Evolutionary conservation across 2,888 invertebrate genomes (phyloP).

Genomic region (Silvanus unidentatus): DNA sequence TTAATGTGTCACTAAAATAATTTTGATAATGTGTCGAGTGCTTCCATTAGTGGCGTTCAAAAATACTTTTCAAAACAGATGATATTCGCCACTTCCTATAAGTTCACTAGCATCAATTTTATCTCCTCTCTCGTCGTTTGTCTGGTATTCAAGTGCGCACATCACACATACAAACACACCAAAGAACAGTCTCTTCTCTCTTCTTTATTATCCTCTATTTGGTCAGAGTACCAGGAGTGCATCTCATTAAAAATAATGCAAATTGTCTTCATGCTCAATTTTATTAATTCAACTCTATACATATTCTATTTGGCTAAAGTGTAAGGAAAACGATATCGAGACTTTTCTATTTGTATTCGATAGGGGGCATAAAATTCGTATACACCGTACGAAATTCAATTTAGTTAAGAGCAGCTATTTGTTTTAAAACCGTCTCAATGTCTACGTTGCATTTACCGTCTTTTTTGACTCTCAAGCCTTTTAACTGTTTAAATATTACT

Average conservation of each 20-base stretch:
- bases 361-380: constrained; percentile 21
- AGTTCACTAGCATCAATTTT: constrained; percentile 16
- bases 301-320: too few species aligned
- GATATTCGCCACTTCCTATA: constrained; percentile 18
- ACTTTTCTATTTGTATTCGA: not conserved
- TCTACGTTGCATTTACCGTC: constrained; percentile 13
- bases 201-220: too few species aligned
- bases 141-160: constrained; percentile 4
- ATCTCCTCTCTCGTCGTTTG: not conserved
- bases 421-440: constrained; percentile 35
- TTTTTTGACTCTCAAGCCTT: constrained; percentile 6
- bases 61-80: constrained; percentile 27
- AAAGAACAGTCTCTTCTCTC: too few species aligned
- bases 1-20: constrained; percentile 42
- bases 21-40: constrained; percentile 42
- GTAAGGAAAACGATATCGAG: too few species aligned
- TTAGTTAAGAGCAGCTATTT: constrained; percentile 41
- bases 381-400: constrained; percentile 40
- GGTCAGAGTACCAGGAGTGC: too few species aligned
- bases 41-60: constrained; percentile 41
- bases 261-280: too few species aligned
- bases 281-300: too few species aligned
- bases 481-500: constrained; percentile 10
- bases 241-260: too few species aligned
- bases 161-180: too few species aligned